Percentiles rank a stretch among this genome's conserved stretches.
Evolutionary conservation across 2,888 invertebrate species (phyloP).

Genomic region (Himalopsyche kuldschensis): DNA sequence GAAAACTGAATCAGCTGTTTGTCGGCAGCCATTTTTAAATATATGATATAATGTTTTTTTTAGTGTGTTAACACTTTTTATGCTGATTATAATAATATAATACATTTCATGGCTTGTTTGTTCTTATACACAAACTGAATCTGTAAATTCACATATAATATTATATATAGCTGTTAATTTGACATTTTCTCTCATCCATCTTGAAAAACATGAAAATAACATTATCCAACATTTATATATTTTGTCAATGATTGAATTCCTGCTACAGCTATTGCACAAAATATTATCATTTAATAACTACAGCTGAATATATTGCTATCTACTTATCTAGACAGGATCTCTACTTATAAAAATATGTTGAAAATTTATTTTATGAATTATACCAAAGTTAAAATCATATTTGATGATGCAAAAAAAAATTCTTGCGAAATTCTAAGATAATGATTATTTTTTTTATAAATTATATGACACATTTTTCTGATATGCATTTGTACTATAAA

Average conservation of each 20-base stretch:
- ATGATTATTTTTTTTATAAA: not conserved
- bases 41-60: no score
- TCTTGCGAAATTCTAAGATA: not conserved
- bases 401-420: not conserved
- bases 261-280: not conserved
- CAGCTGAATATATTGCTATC: not conserved
- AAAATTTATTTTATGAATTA: not conserved
- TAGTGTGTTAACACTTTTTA: no score
- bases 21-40: no score
- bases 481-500: not conserved
- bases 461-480: not conserved
- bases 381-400: not conserved
- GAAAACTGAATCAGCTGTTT: no score
- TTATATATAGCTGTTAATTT: no score
- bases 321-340: not conserved
- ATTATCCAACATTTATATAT: not conserved
- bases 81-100: no score
- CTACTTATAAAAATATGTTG: not conserved
- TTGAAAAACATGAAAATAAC: not conserved
- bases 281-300: not conserved
- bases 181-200: no score
- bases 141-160: no score
- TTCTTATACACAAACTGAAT: no score
- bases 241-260: not conserved
- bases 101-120: no score